phyloP scores from a whole-genome alignment of 1,140 invertebrate genomes.

The Cyclargus thomasi region DNA sequence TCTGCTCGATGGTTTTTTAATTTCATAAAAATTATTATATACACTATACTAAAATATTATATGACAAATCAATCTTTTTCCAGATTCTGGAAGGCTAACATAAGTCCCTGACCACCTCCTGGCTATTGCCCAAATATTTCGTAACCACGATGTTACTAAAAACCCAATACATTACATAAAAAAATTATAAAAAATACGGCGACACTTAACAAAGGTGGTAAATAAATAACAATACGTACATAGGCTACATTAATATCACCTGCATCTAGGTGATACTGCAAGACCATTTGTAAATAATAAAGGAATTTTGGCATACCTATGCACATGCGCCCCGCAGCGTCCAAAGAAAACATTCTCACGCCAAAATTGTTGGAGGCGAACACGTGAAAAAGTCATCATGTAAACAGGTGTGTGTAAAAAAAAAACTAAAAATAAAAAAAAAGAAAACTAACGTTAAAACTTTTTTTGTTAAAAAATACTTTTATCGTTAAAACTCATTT shows the following conservation, averaged over 20 bases:
- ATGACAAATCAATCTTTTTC: neutral
- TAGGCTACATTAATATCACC: neutral
- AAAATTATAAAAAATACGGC: neutral
- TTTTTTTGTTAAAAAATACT: neutral
- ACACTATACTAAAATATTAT: too few species aligned
- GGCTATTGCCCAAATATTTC: neutral
- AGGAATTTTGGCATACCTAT: neutral
- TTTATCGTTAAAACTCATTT: neutral
- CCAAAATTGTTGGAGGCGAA: constrained; percentile 9
- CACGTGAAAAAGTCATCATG: neutral
- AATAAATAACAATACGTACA: neutral
- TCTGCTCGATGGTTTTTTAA: too few species aligned
- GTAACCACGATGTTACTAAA: neutral
- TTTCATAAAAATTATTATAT: too few species aligned
- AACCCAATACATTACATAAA: neutral
- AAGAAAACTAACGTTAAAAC: neutral
- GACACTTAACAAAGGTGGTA: neutral
- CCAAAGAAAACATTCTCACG: constrained; percentile 1
- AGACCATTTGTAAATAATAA: constrained; percentile 4
- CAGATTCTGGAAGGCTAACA: neutral
- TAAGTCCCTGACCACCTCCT: neutral
- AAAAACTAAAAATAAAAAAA: neutral
- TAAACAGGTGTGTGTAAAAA: neutral
- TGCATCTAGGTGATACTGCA: constrained; percentile 1
- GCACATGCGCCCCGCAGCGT: constrained; percentile 3